Conservation (phyloP, 1,140 invertebrate genomes). For the Sycophila sp. region DNA sequence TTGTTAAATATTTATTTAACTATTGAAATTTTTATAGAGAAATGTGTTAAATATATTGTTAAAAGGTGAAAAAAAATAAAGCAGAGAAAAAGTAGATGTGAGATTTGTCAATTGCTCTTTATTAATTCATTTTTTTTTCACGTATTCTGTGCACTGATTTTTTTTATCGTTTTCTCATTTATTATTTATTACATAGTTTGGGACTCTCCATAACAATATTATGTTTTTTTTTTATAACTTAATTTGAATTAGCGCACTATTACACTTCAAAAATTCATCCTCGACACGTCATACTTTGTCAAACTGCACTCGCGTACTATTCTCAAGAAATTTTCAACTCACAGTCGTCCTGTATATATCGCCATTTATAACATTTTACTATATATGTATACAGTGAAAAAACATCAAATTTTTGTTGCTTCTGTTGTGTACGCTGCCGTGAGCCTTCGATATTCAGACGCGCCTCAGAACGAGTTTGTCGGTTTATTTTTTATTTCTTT, state of each 20-base stretch:
- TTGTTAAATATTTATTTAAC: too few relatives aligned
- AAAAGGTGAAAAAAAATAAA: background rate
- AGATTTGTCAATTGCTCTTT: slow-evolving; percentile 35
- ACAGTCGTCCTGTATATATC: too few relatives aligned
- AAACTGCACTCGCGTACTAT: slow-evolving; percentile 11
- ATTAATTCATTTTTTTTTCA: slow-evolving; percentile 35
- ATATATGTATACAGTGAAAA: slow-evolving; percentile 37
- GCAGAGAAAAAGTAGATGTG: background rate
- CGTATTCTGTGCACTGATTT: slow-evolving; percentile 31
- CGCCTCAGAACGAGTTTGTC: background rate
- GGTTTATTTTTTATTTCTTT: background rate
- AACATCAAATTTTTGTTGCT: slow-evolving; percentile 49
- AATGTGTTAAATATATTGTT: too few relatives aligned
- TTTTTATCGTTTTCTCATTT: slow-evolving; percentile 5
- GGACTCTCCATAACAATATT: slow-evolving; percentile 33
- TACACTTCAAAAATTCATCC: slow-evolving; percentile 23
- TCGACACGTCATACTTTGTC: slow-evolving; percentile 6
- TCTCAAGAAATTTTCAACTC: background rate
- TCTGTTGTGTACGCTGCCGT: slow-evolving; percentile 51
- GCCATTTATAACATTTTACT: slow-evolving; percentile 40
- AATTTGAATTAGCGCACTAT: slow-evolving; percentile 24
- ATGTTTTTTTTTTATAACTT: slow-evolving; percentile 29
- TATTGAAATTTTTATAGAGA: too few relatives aligned
- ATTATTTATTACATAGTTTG: slow-evolving; percentile 19
- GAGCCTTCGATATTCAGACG: slow-evolving; percentile 46